Conservation (phyloP, 2,113 vertebrate genomes). For the Pseudolaguvia tuberculata region DNA sequence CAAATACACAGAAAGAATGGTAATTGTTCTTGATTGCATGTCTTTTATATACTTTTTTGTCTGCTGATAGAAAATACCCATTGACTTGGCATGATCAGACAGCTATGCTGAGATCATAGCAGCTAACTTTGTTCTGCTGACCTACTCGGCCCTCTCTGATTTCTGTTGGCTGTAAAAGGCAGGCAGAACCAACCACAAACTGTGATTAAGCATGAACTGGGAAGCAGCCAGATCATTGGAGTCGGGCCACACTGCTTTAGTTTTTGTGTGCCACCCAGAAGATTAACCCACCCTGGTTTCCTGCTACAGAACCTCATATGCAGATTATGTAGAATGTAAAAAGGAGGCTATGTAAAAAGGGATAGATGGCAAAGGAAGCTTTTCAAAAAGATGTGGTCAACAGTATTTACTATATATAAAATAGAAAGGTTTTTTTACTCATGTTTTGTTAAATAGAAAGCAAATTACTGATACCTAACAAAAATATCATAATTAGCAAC, state of each 20-base stretch:
- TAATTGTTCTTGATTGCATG: slow-evolving; percentile 11
- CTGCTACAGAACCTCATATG: slow-evolving; percentile 17
- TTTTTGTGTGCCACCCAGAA: slow-evolving; percentile 51
- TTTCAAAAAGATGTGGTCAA: neutral
- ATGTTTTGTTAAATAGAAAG: neutral
- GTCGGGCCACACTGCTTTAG: slow-evolving; percentile 75
- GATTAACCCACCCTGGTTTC: slow-evolving; percentile 42
- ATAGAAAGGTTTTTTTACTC: neutral
- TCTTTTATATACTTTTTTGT: slow-evolving; percentile 31
- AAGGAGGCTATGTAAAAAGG: neutral
- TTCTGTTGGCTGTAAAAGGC: slow-evolving; percentile 93
- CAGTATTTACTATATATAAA: neutral
- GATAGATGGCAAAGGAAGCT: neutral
- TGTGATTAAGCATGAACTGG: slow-evolving; percentile 91
- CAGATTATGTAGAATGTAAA: neutral
- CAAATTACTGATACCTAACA: neutral
- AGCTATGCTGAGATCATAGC: slow-evolving; percentile 30
- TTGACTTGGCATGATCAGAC: slow-evolving; percentile 53
- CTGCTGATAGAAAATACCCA: slow-evolving; percentile 61
- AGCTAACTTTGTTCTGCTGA: slow-evolving; percentile 43
- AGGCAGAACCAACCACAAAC: slow-evolving; percentile 78
- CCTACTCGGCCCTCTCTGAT: slow-evolving; percentile 75
- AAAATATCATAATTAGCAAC: neutral
- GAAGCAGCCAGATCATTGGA: slow-evolving; percentile 88
- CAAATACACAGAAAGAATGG: slow-evolving; percentile 1